phyloP scores from a whole-genome alignment of 1,140 invertebrate species.

The Calephelis nemesis region DNA sequence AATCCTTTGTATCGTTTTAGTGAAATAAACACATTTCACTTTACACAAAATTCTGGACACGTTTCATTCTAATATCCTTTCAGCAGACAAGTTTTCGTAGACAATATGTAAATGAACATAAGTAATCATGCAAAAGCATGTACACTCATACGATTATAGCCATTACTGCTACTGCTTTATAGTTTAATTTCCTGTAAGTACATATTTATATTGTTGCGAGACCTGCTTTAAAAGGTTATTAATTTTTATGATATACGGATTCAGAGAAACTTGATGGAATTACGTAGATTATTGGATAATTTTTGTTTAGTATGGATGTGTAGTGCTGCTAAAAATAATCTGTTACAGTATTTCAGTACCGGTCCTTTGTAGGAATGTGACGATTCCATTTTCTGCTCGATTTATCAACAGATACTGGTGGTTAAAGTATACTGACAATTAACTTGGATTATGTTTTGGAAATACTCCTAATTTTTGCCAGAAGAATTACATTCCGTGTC shows the following conservation, averaged over 20 bases:
- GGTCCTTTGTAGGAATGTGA: no score
- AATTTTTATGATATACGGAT: conserved; percentile 7
- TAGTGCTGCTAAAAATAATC: no score
- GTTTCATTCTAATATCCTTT: conserved; percentile 19
- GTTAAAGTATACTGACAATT: no score
- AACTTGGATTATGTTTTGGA: no score
- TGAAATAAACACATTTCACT: conserved; percentile 1
- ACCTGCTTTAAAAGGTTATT: conserved; percentile 8
- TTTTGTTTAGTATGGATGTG: not conserved
- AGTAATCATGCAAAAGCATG: conserved; percentile 33
- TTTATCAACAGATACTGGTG: no score
- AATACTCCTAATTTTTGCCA: no score
- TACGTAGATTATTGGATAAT: not conserved
- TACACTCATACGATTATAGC: conserved; percentile 36
- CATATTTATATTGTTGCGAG: conserved; percentile 37
- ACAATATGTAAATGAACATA: conserved; percentile 28
- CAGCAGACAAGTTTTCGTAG: conserved; percentile 22
- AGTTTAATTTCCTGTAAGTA: conserved; percentile 65
- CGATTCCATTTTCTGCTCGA: no score
- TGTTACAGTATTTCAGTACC: no score
- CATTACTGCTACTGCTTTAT: conserved; percentile 49
- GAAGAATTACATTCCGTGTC: no score
- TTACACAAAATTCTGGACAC: conserved; percentile 19
- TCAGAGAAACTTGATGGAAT: not conserved
- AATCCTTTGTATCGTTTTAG: no score